Percentiles rank a stretch among this genome's conserved stretches.
phyloP scores from a whole-genome alignment of 2,113 vertebrate genomes.

The Hyaena hyaena region DNA sequence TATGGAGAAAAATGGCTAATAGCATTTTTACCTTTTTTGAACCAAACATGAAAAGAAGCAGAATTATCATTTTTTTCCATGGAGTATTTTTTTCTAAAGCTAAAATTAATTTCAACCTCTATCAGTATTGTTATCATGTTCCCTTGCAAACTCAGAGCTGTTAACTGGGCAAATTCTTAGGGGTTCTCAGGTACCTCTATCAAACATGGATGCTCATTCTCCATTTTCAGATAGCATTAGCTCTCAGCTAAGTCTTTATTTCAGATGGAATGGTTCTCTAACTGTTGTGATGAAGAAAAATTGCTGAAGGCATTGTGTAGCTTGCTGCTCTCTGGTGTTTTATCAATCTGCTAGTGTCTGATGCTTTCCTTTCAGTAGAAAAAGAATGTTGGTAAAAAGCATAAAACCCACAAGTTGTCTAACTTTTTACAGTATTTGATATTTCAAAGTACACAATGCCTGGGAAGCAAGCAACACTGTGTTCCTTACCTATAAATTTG shows the following conservation, averaged over 20 bases:
- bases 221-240: background rate
- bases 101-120: background rate
- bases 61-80: background rate
- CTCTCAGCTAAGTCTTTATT: background rate
- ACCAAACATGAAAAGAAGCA: background rate
- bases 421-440: background rate
- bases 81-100: constrained; percentile 12
- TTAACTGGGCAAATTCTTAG: background rate
- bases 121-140: background rate
- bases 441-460: background rate
- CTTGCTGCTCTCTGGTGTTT: background rate
- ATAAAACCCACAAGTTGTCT: background rate
- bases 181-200: background rate
- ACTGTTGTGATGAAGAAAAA: background rate
- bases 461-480: background rate
- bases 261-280: background rate
- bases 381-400: background rate
- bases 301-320: background rate
- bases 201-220: background rate
- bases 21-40: background rate
- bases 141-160: background rate
- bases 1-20: background rate
- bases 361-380: background rate
- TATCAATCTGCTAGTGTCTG: background rate
- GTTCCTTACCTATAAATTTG: background rate